Evolutionary conservation across 2,797 vertebrate species (phyloP), one percentile per base, ranked within the genome.

Genomic region (Hoplostethus atlanticus): DNA sequence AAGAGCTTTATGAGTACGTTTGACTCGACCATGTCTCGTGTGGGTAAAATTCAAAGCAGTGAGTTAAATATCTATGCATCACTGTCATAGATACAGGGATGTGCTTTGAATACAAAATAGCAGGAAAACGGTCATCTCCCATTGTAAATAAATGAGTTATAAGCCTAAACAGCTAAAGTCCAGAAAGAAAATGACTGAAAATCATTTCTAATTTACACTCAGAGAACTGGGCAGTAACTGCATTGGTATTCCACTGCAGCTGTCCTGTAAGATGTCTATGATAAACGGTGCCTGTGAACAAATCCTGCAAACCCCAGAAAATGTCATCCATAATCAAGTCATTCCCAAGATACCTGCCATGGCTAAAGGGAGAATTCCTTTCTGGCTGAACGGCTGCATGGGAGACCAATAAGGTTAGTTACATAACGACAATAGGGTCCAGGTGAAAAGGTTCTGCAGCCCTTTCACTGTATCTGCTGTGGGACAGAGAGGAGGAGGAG

Each of bases 391-490:
- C 63, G 79, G 62, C 73, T 36, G 65, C 84, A 80, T 83, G 80
- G 10, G 38, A 48, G 80, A 59, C 47, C 80, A 82, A 78, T n/a
- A 67, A 64, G 77, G 79, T 44, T 61, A 65, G 76, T 90, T 91
- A 86, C 70, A 36, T 87, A 91, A 89, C 31, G 13, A 36, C 5
- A 42, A 16, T 46, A 68, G 11, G 53, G 65, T 28, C 51, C 73
- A 86, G 76, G 82, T 83, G 78, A 84, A 68, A 77, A 56, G 56
- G 53, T 10, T 31, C 81, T 82, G 86, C 79, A 84, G 82, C 48
- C 46, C 78, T 64, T 52, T 48, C 28, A 8, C 42, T 57, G 52
- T 73, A 71, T 87, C 84, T 84, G 76, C 83, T 84, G 55, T 50
- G 76, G 61, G 60, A 68, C 54, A 48, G 59, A 73, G 53, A 7